Evolutionary conservation across 2,888 invertebrate genomes (phyloP), one percentile per base, ranked within the genome.

Genomic region (Periphyllus acericola): DNA sequence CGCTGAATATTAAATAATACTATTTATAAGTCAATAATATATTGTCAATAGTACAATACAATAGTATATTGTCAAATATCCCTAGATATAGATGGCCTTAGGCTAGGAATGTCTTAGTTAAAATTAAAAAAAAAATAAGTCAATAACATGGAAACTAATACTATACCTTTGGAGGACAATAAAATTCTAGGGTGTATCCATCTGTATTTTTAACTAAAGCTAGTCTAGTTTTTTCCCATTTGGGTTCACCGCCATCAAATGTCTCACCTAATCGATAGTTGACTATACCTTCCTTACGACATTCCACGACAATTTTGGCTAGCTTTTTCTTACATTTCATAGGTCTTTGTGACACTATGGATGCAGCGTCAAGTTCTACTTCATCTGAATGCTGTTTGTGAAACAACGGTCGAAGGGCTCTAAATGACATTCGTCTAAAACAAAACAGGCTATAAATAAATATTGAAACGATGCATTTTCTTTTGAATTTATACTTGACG

Each of bases 131-230:
- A 71, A 71, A 11, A 2, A 71, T 32, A 71, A 71, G 17, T 40
- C 3, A 29, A n/a, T 34, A 75, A 6, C 52, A 25, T 17, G 4
- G 21, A 78, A 78, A 76, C 46, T 19, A 68, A 66, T 78, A 75
- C 8, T 75, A 89, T 92, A 94, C 96, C 93, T 98, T 96, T 0
- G 98, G 98, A 14, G 98, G 98, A 8, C 97, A 96, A 92, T 98
- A 99, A 92, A 99, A 98, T 92, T 99, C 98, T 89, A 99, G 92
- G 95, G 97, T 97, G 91, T 97, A 98, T 72, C 98, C 98, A 87
- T 97, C 98, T 40, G 98, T 97, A 92, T 97, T 97, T 17, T 98
- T 96, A 32, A 89, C 88, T 87, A 99, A 92, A 0, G 96, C 96
- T 90, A 99, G 92, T 90, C 97, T 94, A 91, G 98, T 98, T 92